Evolutionary conservation across 2,888 invertebrate genomes (phyloP).

Genomic region (Yponomeuta cagnagella): DNA sequence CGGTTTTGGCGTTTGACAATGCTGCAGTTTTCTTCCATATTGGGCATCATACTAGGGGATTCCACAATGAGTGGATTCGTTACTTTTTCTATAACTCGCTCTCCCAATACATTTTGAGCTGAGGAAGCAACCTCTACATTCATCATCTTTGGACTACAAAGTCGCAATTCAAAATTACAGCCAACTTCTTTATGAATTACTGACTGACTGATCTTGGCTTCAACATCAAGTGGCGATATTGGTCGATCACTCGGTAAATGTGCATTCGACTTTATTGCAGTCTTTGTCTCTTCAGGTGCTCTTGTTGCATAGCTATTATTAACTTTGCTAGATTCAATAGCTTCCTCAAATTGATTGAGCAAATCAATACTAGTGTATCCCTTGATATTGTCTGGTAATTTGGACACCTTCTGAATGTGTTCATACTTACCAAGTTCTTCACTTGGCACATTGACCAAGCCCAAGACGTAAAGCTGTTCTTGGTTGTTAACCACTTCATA

Average conservation of each 20-base stretch:
- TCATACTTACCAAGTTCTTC: conserved; percentile 70
- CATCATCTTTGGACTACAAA: conserved; percentile 69
- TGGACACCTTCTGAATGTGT: conserved; percentile 69
- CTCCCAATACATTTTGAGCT: conserved; percentile 50
- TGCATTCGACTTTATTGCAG: conserved; percentile 26
- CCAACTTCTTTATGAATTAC: conserved; percentile 73
- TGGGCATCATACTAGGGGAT: conserved; percentile 34
- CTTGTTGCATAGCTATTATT: conserved; percentile 33
- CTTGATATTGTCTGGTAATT: conserved; percentile 70
- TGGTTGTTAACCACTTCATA: conserved; percentile 41
- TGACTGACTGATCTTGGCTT: conserved; percentile 72
- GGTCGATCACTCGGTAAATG: conserved; percentile 33
- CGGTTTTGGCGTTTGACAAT: conserved; percentile 10
- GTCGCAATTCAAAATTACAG: conserved; percentile 72
- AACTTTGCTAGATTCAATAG: conserved; percentile 55
- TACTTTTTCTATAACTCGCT: conserved; percentile 64
- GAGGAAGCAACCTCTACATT: conserved; percentile 63
- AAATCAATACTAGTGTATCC: conserved; percentile 66
- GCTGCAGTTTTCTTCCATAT: conserved; percentile 32
- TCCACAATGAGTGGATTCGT: conserved; percentile 49
- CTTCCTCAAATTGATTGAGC: conserved; percentile 67
- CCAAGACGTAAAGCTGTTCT: conserved; percentile 68
- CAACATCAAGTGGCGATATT: conserved; percentile 66
- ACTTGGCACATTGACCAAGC: conserved; percentile 62
- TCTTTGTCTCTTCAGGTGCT: conserved; percentile 31